Conservation (phyloP, 2,888 invertebrate species). For the Trichacis sp. region DNA sequence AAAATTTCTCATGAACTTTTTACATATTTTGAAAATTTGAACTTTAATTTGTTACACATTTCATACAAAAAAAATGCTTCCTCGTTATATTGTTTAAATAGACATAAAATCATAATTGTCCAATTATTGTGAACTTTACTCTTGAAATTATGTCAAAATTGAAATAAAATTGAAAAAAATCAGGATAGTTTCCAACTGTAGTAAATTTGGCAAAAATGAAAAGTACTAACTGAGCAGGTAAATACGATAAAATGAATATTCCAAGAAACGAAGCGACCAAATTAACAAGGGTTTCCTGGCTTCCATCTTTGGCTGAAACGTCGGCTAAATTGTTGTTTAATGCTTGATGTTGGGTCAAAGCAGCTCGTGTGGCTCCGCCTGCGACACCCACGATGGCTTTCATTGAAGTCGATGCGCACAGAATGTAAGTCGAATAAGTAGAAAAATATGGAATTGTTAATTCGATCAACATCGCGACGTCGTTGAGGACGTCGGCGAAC, state of each 20-base stretch:
- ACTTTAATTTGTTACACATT: too few relatives aligned
- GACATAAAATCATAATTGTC: too few relatives aligned
- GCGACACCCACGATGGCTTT: slow-evolving; percentile 83
- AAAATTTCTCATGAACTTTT: too few relatives aligned
- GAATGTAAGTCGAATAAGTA: slow-evolving; percentile 73
- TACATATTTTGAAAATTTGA: too few relatives aligned
- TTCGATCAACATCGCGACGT: slow-evolving; percentile 90
- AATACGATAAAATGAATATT: slow-evolving; percentile 78
- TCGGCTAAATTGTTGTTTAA: slow-evolving; percentile 91
- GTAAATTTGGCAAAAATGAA: too few relatives aligned
- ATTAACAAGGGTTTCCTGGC: slow-evolving; percentile 97
- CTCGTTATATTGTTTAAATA: too few relatives aligned
- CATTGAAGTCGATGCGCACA: slow-evolving; percentile 81
- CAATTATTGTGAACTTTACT: too few relatives aligned
- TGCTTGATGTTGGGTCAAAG: slow-evolving; percentile 95
- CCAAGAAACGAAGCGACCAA: slow-evolving; percentile 85
- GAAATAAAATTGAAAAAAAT: too few relatives aligned
- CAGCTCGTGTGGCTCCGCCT: slow-evolving; percentile 92
- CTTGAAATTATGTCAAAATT: too few relatives aligned
- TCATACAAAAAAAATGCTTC: too few relatives aligned
- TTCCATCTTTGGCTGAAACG: slow-evolving; percentile 93
- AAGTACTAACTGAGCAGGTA: slow-evolving; percentile 73
- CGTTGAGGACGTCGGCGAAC: slow-evolving; percentile 93
- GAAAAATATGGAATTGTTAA: slow-evolving; percentile 81
- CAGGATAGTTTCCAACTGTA: too few relatives aligned